Base-by-base conservation (phyloP, 2,797 vertebrate genomes). In the Sebastes trivittatus region DNA sequence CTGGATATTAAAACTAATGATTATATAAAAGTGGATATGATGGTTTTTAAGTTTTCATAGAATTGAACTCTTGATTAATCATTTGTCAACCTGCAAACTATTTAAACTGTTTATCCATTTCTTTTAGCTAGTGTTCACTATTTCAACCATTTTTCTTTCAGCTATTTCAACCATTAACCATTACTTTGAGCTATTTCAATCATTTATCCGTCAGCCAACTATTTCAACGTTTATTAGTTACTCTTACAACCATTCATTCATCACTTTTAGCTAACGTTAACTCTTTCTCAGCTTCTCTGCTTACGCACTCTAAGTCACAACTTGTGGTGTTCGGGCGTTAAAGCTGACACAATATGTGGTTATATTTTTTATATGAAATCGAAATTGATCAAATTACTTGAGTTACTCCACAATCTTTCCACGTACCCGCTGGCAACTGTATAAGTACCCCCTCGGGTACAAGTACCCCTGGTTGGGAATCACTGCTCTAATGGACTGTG, bases 361-460 rank as follows among this genome's bases (percentile, higher is more conserved):
- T 22, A 18, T 30, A 58, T 30, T 34, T 73, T 56, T 55, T 23
- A 6, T 30, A 72, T 68, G n/a, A 42, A 73, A 66, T 29, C 1
- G 0, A 36, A 56, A 65, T 62, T 54, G 4, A 56, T 49, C 22
- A 65, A 68, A 72, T 69, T 27, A 71, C 56, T 61, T 32, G 8
- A 73, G 72, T 56, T 64, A 14, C 56, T 52, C 25, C 3, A 2
- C 67, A 82, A 4, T 73, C 52, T 75, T 42, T 76, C 65, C 6
- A 5, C 23, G 25, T 65, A 38, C 38, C 60, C 20, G 25, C 55
- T 18, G 46, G 62, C 46, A 71, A 14, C 36, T 20, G 7, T 49
- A 77, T 7, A 75, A 77, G 60, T 66, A 49, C 38, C 38, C 78
- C 64, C 63, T 27, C 25, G 62, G 54, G 79, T 61, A 10, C 54